Evolutionary conservation across 2,797 vertebrate genomes (phyloP).

Genomic region (Paguma larvata): DNA sequence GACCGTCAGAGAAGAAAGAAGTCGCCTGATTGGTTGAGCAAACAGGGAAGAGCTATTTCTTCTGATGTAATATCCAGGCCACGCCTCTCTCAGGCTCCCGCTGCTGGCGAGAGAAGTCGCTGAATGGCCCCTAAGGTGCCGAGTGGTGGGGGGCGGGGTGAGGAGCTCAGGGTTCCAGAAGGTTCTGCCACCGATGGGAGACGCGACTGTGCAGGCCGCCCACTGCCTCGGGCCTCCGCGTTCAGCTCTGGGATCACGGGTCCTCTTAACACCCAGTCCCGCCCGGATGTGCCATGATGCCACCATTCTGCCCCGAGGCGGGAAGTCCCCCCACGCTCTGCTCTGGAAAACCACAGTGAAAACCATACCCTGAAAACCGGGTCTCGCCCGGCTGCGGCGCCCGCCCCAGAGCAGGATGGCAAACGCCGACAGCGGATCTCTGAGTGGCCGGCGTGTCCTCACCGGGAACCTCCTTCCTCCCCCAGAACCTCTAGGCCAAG

Average conservation of each 20-base stretch:
- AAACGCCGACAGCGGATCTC: rapidly evolving
- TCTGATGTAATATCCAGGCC: not conserved
- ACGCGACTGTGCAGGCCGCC: rapidly evolving
- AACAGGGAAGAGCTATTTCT: not conserved
- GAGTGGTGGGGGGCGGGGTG: rapidly evolving
- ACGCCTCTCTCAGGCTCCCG: rapidly evolving
- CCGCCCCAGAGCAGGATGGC: not conserved
- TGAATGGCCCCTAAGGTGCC: not conserved
- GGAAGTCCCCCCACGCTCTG: not conserved
- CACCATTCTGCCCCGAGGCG: rapidly evolving
- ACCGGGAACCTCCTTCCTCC: rapidly evolving
- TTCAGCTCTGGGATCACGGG: not conserved
- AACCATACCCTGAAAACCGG: not conserved
- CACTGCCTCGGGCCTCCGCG: not conserved
- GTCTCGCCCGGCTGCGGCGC: rapidly evolving
- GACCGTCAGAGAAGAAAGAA: not conserved
- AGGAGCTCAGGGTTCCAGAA: not conserved
- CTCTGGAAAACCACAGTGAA: not conserved
- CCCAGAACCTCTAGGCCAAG: not conserved
- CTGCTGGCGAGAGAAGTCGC: not conserved
- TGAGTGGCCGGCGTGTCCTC: rapidly evolving
- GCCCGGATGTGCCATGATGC: rapidly evolving
- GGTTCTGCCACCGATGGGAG: rapidly evolving
- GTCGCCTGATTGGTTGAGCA: not conserved
- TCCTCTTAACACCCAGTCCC: not conserved